Base-by-base conservation (phyloP, 2,113 vertebrate genomes). In the Dasyornis broadbenti region DNA sequence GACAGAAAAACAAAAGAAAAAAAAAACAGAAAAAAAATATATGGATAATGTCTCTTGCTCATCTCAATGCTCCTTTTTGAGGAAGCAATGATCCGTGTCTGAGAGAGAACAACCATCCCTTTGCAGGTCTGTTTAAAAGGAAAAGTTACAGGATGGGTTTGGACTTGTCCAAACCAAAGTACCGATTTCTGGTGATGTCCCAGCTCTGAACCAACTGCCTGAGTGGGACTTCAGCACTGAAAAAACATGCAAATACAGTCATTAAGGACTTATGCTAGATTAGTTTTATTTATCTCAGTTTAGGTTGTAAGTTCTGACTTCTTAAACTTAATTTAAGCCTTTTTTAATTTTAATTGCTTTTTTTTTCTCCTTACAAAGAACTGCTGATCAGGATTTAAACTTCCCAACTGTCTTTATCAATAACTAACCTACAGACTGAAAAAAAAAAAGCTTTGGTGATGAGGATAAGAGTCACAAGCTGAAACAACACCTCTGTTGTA, bases 41-140 rank as follows among this genome's bases (percentile, higher is more conserved):
- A 99, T 98, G 98, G 98, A 98, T 99, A 98, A 98, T 92, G 98
- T 97, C 97, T 98, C 96, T 98, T 96, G 97, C 96, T 98, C 96
- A 95, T 96, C 95, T 96, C 94, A 98, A 95, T 63, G 97, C 94
- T 97, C 97, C 97, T 94, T 97, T 96, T 96, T 89, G 97, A 98
- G 98, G 98, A 98, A 90, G 98, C 97, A 98, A 94, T 97, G 97
- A 96, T 97, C 92, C 75, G 90, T 96, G 96, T 97, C 97, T 97
- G 96, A 98, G 97, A 98, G 98, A 97, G 97, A 97, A 97, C 70
- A 95, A 97, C 97, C 73, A 96, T 95, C 95, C 96, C 92, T 90
- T 91, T 92, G 88, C 92, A 93, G 92, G 76, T 95, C 85, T 95
- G 92, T 44, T 83, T 72, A 82, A 89, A 89, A 96, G 82, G 88